phyloP scores from a whole-genome alignment of 2,113 vertebrate genomes.

The Vanacampus margaritifer region DNA sequence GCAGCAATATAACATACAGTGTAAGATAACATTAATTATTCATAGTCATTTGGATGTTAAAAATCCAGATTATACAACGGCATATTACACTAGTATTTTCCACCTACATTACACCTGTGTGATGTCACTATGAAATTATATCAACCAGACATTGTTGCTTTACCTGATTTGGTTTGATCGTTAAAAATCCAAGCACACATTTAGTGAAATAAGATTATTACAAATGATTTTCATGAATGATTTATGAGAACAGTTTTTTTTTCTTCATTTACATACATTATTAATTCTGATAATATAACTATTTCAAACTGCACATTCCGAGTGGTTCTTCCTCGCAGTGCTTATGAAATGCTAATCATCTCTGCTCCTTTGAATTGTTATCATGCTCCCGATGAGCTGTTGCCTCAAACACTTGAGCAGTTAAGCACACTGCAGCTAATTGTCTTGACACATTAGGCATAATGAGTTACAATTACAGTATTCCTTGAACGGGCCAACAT shows the following conservation, averaged over 20 bases:
- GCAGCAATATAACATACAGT: too few species aligned
- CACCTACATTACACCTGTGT: not conserved
- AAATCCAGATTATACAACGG: not conserved
- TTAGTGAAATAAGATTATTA: not conserved
- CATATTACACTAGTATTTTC: not conserved
- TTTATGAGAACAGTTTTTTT: too few species aligned
- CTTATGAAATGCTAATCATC: not conserved
- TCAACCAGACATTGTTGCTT: constrained; percentile 41
- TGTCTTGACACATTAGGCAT: constrained; percentile 5
- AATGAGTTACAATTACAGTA: constrained; percentile 17
- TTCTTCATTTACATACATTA: too few species aligned
- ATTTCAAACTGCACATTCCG: not conserved
- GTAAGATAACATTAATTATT: too few species aligned
- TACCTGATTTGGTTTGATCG: constrained; percentile 7
- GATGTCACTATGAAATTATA: not conserved
- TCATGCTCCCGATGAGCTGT: constrained; percentile 12
- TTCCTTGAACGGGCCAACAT: not conserved
- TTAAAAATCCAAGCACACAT: not conserved
- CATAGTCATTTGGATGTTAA: not conserved
- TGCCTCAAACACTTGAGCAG: constrained; percentile 13
- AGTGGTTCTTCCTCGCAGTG: not conserved
- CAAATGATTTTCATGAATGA: not conserved
- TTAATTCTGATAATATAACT: too few species aligned
- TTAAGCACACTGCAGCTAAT: constrained; percentile 26
- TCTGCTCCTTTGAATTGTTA: constrained; percentile 4